A percentile compares a stretch with the other conserved stretches of the same genome.
These are phyloP conservation scores for Albula goreensis DNA, from an alignment of 2,113 vertebrate species.

Conservation along the genomic window DNA sequence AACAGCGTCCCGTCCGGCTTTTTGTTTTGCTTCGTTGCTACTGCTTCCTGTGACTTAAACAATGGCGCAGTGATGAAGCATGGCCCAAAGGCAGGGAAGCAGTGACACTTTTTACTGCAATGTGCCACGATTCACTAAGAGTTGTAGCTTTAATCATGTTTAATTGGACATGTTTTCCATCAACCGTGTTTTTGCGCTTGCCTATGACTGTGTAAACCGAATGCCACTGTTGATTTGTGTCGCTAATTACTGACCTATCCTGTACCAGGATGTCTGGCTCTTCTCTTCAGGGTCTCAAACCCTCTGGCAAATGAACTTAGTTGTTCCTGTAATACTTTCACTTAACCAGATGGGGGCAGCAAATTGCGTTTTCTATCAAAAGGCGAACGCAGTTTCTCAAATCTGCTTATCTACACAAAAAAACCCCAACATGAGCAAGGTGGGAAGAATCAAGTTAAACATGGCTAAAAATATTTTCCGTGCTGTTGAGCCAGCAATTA, in stretches of 20 bases:
- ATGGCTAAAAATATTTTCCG: constrained; percentile 15
- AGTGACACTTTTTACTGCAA: neutral
- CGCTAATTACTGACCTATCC: neutral
- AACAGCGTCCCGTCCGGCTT: too few species aligned
- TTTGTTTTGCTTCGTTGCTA: neutral
- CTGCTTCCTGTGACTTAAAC: neutral
- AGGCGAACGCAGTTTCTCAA: neutral
- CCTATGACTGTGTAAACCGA: neutral
- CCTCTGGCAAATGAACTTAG: neutral
- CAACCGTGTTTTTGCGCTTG: neutral
- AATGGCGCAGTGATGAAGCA: neutral
- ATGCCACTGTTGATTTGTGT: neutral
- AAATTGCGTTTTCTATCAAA: neutral
- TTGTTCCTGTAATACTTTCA: neutral
- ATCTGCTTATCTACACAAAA: neutral
- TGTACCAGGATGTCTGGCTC: neutral
- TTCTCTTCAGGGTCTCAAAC: neutral
- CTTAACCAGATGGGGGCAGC: constrained; percentile 19
- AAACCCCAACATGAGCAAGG: constrained; percentile 1
- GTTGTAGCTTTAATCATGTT: neutral
- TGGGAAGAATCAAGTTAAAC: constrained; percentile 22
- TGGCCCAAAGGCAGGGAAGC: neutral
- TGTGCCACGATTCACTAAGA: neutral
- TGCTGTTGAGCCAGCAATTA: constrained; percentile 9
- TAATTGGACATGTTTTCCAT: neutral